These are phyloP conservation scores for Drosophila lutescens DNA, from an alignment of 2,888 invertebrate species.

Conservation along the genomic window DNA sequence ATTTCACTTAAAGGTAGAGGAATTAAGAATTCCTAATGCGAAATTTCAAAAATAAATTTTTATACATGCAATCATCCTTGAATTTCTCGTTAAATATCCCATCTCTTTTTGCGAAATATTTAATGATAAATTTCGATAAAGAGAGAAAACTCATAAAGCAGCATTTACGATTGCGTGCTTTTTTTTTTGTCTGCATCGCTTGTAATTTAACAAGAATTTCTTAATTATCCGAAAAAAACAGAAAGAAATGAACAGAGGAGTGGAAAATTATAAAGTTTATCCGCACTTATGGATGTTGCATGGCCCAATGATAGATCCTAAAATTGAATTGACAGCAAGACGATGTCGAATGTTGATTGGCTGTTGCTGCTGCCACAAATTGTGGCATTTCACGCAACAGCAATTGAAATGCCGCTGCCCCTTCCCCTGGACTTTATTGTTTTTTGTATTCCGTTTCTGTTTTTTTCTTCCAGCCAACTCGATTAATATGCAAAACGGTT, in stretches of 20 bases:
- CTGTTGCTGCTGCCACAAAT: slow-evolving; percentile 59
- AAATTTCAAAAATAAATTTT: not conserved
- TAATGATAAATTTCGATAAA: slow-evolving; percentile 1
- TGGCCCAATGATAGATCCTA: slow-evolving; percentile 52
- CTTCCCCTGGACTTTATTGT: not conserved
- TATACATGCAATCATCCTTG: not conserved
- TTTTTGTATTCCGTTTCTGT: not conserved
- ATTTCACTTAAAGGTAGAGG: no score
- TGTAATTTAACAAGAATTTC: slow-evolving; percentile 37
- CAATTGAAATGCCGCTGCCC: slow-evolving; percentile 69
- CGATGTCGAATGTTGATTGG: slow-evolving; percentile 53
- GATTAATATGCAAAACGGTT: slow-evolving; percentile 69
- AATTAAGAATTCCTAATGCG: no score
- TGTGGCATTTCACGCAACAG: slow-evolving; percentile 75
- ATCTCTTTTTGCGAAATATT: not conserved
- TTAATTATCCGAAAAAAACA: slow-evolving; percentile 33
- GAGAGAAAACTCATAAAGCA: not conserved
- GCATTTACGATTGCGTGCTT: slow-evolving; percentile 11
- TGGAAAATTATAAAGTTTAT: slow-evolving; percentile 41
- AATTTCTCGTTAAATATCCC: slow-evolving; percentile 6
- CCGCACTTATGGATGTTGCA: slow-evolving; percentile 40
- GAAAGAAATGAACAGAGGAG: slow-evolving; percentile 9
- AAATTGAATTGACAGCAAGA: slow-evolving; percentile 58
- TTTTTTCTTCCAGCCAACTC: slow-evolving; percentile 37
- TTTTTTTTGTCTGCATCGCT: not conserved